Conservation (phyloP, 2,797 vertebrate species). For the Melopsittacus undulatus region DNA sequence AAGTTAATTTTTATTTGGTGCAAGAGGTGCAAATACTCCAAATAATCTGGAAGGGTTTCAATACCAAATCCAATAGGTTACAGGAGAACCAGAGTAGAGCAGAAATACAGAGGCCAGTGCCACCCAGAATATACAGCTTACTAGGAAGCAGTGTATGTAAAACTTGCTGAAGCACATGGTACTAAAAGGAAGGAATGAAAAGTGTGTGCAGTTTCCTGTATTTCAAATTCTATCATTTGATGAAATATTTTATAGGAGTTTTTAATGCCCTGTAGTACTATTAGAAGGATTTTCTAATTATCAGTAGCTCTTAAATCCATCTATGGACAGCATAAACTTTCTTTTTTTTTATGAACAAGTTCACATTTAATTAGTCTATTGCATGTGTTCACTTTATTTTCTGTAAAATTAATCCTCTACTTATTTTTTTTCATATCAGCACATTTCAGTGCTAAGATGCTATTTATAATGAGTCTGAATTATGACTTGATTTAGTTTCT, state of each 20-base stretch:
- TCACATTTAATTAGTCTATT: slow-evolving; percentile 17
- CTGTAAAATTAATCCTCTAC: background rate
- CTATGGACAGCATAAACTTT: background rate
- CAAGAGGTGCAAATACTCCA: background rate
- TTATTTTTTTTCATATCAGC: background rate
- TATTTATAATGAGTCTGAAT: slow-evolving; percentile 20
- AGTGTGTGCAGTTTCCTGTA: background rate
- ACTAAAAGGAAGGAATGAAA: background rate
- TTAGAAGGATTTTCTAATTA: background rate
- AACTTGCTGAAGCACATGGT: background rate
- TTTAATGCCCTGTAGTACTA: background rate
- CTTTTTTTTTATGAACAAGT: background rate
- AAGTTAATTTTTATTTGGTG: background rate
- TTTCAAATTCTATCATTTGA: background rate
- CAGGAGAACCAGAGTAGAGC: background rate
- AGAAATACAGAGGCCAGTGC: background rate
- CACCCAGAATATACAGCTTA: background rate
- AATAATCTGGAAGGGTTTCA: background rate
- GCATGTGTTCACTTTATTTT: background rate
- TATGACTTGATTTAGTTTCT: background rate
- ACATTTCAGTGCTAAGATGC: background rate
- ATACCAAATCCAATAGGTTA: background rate
- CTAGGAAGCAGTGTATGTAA: background rate
- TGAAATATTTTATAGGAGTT: background rate
- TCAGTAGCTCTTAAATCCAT: slow-evolving; percentile 3